Evolutionary conservation across 2,797 vertebrate genomes (phyloP), one percentile per base, ranked within the genome.

Genomic region (Pantherophis vulpinus): DNA sequence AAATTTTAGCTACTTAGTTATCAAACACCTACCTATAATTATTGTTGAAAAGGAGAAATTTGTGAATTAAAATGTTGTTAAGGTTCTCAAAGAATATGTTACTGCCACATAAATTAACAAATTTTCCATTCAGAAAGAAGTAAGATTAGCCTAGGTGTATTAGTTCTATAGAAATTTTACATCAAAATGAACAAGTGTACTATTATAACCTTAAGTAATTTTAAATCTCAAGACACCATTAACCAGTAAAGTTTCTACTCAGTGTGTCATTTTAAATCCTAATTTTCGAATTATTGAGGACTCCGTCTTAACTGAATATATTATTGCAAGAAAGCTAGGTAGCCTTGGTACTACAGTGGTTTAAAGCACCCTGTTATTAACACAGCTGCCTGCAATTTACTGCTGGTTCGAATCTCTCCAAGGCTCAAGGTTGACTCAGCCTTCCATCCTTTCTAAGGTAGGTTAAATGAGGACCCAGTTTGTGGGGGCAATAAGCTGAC

Each of bases 1-100:
- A 18, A 16, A 18, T 86, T 18, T 60, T 42, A 23, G 20, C 16
- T 88, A 91, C 23, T 88, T 55, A 20, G 74, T 37, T 37, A 12
- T 3, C 13, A 7, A 20, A 27, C 0, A 37, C 0, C 86, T 87
- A 0, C 0, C 70, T 27, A 47, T 79, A 0, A 20, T 10, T 2
- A 90, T 8, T 58, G 37, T 14, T 3, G 32, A 88, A 89, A 61
- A 20, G 13, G 25, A 51, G 20, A 18, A 91, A 47, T 9, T 54
- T 79, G 27, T 32, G 37, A 89, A 83, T 60, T 25, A 74, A 74
- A 47, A 59, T 92, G 18, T 37, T 83, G 37, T 11, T 9, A 6
- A 79, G 5, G 16, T 47, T 59, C 83, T 60, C 29, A n/a, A 88
- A 66, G 5, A 37, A 20, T 23, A 27, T 20, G n/a, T 23, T 54